Base-by-base conservation (phyloP, 2,797 vertebrate species). In the Denticeps clupeoides region DNA sequence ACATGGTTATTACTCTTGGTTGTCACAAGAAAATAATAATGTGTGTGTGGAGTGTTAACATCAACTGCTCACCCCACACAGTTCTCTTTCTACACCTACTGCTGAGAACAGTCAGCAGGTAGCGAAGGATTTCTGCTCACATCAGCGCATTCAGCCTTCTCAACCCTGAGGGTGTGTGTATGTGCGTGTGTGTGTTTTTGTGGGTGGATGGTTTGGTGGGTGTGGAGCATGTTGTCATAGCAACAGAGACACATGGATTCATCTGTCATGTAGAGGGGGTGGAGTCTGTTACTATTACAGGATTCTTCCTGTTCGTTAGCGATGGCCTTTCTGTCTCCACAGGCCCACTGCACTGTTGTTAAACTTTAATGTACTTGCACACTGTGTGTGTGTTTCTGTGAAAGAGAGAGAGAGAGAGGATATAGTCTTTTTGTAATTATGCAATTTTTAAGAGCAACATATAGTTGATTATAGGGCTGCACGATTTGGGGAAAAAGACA, bases 281-380 rank as follows among this genome's bases (percentile, higher is more conserved):
- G 51, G 48, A 2, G 55, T 55, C 67, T 67, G 63, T 60, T 21
- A 23, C 11, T 21, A 16, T 15, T 24, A 6, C 59, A 71, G 72
- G 68, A 59, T 46, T 65, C 73, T 73, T 73, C 76, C 76, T 67
- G 31, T 47, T 56, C 66, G 66, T 75, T 73, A 69, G 22, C 25
- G 7, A 58, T 77, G 70, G 62, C 78, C 74, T 79, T 82, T 73
- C 62, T 47, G 59, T 55, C 64, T 33, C 67, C 35, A 44, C 68
- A 59, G 1, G 67, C 57, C 59, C 32, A 59, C 42, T 42, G 24
- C 18, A 31, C 22, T 2, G 15, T 23, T 38, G 53, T 56, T 7
- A 49, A 51, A 59, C 48, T 40, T 55, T 52, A 49, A 52, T 44
- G 22, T 3, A 31, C 25, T 19, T 47, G 12, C 29, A 28, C 52